Evolutionary conservation across 1,140 invertebrate species (phyloP).

Genomic region (Drosophila nigrodunni): DNA sequence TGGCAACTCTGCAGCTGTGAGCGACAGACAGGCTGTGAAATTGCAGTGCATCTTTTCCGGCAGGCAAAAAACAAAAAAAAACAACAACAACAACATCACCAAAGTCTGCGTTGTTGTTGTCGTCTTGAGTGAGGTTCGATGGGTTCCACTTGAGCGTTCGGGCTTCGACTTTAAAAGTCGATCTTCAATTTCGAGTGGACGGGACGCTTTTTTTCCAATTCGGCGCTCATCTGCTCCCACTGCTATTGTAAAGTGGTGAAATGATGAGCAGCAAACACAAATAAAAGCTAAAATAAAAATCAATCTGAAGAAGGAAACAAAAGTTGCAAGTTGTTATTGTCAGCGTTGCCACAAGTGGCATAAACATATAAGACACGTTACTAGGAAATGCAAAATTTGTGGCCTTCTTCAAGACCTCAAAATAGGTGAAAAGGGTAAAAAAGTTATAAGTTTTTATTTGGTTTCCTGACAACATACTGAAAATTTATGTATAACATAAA

Average conservation of each 20-base stretch:
- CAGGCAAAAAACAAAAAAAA: conserved; percentile 10
- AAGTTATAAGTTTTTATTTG: neutral
- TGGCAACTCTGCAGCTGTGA: conserved; percentile 10
- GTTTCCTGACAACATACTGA: neutral
- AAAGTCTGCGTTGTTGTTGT: no score
- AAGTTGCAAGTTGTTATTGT: conserved; percentile 34
- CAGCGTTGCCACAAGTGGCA: conserved; percentile 15
- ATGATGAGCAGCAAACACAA: conserved; percentile 23
- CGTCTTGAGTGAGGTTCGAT: conserved; percentile 17
- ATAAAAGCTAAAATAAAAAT: neutral
- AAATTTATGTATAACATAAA: neutral
- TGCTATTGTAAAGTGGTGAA: conserved; percentile 27
- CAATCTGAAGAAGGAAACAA: conserved; percentile 26
- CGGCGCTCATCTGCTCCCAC: neutral
- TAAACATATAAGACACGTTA: neutral
- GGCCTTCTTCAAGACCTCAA: neutral
- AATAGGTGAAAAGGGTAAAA: neutral
- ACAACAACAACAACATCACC: neutral
- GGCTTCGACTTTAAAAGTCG: conserved; percentile 23
- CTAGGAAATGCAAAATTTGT: neutral
- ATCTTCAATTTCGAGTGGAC: conserved; percentile 26
- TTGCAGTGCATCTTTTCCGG: conserved; percentile 27
- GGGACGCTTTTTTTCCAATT: neutral
- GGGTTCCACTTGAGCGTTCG: conserved; percentile 13
- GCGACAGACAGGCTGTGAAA: neutral